A percentile compares a stretch with the other conserved stretches of the same genome.
phyloP scores from a whole-genome alignment of 2,113 vertebrate genomes.

The Neomonachus schauinslandi region DNA sequence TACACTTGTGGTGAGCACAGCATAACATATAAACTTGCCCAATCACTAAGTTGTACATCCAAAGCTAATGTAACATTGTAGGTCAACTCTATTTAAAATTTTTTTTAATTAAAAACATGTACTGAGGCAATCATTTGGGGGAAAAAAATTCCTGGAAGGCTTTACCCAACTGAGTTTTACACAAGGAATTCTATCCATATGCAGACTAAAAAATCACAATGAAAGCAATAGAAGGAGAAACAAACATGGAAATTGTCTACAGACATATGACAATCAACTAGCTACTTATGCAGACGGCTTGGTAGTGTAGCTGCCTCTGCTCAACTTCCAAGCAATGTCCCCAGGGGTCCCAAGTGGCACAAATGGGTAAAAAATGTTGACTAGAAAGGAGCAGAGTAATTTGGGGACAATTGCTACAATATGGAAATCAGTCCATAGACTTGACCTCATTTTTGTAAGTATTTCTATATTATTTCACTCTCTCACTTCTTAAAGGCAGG shows the following conservation, averaged over 20 bases:
- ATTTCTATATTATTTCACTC: background rate
- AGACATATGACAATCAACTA: background rate
- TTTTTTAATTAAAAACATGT: background rate
- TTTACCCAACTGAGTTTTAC: background rate
- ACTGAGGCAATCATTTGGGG: background rate
- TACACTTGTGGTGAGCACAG: background rate
- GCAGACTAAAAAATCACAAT: background rate
- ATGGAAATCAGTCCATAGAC: background rate
- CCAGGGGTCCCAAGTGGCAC: background rate
- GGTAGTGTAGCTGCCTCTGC: background rate
- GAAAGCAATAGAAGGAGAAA: background rate
- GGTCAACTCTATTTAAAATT: background rate
- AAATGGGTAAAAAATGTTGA: background rate
- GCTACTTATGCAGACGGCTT: background rate
- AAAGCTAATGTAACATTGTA: background rate
- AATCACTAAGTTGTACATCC: background rate
- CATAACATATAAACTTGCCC: background rate
- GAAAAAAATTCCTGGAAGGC: slow-evolving; percentile 5
- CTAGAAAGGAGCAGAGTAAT: background rate
- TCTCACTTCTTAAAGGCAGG: background rate
- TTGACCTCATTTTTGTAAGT: background rate
- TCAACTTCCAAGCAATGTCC: background rate
- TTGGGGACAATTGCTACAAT: background rate
- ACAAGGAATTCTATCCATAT: background rate
- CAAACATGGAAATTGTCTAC: background rate